phyloP scores from a whole-genome alignment of 1,140 invertebrate species.

The Cyrtorhinus lividipennis region DNA sequence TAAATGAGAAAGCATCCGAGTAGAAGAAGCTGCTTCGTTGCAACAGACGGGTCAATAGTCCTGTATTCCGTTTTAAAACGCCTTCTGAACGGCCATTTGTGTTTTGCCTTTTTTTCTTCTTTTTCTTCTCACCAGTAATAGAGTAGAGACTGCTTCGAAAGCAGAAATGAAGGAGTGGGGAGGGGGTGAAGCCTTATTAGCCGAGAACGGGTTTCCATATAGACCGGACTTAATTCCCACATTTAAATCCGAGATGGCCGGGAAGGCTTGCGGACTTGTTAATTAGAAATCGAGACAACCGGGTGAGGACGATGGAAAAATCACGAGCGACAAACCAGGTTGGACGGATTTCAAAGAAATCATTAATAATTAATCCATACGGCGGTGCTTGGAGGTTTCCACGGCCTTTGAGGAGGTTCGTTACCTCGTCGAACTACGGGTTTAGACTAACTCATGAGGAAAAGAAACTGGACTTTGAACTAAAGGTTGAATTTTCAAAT shows the following conservation, averaged over 20 bases:
- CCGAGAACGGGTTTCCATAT: neutral
- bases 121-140: neutral
- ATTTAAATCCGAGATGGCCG: neutral
- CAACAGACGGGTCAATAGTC: neutral
- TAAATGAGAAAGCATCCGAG: too few relatives aligned
- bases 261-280: neutral
- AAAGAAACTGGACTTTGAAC: neutral
- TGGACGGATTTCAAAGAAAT: neutral
- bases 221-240: neutral
- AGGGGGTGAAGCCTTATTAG: neutral
- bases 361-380: slow-evolving; percentile 8
- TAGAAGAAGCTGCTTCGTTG: too few relatives aligned
- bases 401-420: neutral
- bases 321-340: neutral
- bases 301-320: neutral
- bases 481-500: too few relatives aligned
- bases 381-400: neutral
- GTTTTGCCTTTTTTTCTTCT: neutral
- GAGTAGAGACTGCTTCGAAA: neutral
- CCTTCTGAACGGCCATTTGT: neutral
- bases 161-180: neutral
- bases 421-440: neutral
- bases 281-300: slow-evolving; percentile 4
- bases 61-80: slow-evolving; percentile 4
- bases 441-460: neutral